Conservation (phyloP, 1,140 invertebrate genomes). For the Heterodera carotae region DNA sequence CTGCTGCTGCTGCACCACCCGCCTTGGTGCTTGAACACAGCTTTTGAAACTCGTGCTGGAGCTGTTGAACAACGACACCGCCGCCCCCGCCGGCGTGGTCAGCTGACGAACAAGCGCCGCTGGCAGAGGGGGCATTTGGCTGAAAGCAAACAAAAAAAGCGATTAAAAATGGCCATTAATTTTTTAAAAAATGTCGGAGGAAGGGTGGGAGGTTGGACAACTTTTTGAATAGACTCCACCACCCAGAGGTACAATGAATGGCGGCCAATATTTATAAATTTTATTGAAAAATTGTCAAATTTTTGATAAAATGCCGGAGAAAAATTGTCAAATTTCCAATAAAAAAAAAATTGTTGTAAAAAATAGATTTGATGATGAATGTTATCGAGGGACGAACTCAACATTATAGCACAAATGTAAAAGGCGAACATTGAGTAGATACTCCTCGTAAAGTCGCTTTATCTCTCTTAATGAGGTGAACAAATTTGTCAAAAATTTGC, state of each 20-base stretch:
- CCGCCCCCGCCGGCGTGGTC: slow-evolving; percentile 25
- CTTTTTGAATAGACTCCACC: too few relatives aligned
- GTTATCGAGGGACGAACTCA: background rate
- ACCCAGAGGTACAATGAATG: too few relatives aligned
- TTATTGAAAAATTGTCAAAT: too few relatives aligned
- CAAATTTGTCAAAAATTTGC: background rate
- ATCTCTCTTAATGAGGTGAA: background rate
- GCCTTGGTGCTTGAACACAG: slow-evolving; percentile 48
- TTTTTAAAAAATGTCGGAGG: too few relatives aligned
- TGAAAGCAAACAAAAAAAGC: too few relatives aligned
- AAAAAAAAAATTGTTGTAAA: background rate
- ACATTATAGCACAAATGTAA: background rate
- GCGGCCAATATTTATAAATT: too few relatives aligned
- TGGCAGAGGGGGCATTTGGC: background rate
- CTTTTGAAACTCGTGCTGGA: slow-evolving; percentile 62
- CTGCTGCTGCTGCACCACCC: slow-evolving; percentile 9
- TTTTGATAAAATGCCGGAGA: too few relatives aligned
- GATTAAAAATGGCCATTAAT: too few relatives aligned
- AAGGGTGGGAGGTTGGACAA: too few relatives aligned
- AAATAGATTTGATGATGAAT: background rate
- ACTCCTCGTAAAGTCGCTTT: background rate
- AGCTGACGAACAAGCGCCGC: slow-evolving; percentile 23
- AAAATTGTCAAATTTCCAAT: slow-evolving; percentile 2
- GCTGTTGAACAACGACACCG: slow-evolving; percentile 51
- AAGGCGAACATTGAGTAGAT: background rate